These are phyloP conservation scores for Andrena minutula DNA, from an alignment of 2,888 invertebrate genomes.

Conservation along the genomic window DNA sequence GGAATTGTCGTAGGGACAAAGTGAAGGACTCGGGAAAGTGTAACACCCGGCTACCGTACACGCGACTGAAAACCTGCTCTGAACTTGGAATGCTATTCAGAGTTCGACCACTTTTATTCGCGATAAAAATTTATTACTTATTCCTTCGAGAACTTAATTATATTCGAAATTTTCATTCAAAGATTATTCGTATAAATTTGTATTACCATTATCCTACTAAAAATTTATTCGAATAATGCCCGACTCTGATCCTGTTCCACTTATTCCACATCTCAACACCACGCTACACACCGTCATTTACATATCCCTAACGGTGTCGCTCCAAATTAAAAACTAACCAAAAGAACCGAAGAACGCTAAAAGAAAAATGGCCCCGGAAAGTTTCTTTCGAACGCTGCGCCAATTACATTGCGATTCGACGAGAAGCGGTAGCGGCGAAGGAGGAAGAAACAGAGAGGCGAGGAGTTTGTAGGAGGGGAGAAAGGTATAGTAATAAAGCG, in stretches of 20 bases:
- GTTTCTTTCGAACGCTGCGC: constrained; percentile 12
- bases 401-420: constrained; percentile 19
- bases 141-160: too few species aligned
- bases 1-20: constrained; percentile 56
- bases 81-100: background rate
- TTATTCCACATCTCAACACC: too few species aligned
- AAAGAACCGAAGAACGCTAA: background rate
- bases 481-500: constrained; percentile 49
- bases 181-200: too few species aligned
- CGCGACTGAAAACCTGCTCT: constrained; percentile 44
- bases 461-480: constrained; percentile 36
- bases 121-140: too few species aligned
- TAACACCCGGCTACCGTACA: constrained; percentile 12
- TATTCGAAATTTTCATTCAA: too few species aligned
- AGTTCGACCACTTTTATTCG: too few species aligned
- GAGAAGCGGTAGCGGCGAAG: constrained; percentile 11
- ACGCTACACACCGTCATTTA: too few species aligned
- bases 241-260: background rate
- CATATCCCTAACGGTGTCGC: background rate
- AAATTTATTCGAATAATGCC: too few species aligned
- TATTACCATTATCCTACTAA: too few species aligned
- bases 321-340: background rate
- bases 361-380: background rate
- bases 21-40: constrained; percentile 45
- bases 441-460: constrained; percentile 7